Evolutionary conservation across 2,113 vertebrate species (phyloP).

Genomic region (Leptosomus discolor): DNA sequence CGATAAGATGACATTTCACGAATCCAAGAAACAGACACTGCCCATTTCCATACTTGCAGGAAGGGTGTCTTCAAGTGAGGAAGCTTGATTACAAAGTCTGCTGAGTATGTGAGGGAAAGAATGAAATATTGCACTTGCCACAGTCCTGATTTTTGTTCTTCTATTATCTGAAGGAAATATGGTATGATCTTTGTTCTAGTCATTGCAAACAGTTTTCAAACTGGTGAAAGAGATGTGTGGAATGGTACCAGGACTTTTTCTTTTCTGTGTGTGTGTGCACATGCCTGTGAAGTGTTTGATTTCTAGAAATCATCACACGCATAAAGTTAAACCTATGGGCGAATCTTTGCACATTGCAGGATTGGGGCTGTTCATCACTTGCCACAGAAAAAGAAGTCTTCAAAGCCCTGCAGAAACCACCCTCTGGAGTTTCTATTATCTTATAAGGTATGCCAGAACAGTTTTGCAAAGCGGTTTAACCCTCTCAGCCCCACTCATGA

Average conservation of each 20-base stretch:
- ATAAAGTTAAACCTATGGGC: neutral
- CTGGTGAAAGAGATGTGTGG: neutral
- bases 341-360: neutral
- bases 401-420: neutral
- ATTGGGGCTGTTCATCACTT: neutral
- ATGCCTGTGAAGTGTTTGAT: neutral
- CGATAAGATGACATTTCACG: neutral
- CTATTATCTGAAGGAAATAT: neutral
- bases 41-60: conserved; percentile 30
- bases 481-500: neutral
- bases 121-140: neutral
- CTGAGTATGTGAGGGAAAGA: neutral
- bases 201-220: neutral
- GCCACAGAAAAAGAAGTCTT: neutral
- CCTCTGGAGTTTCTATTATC: neutral
- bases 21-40: neutral
- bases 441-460: neutral
- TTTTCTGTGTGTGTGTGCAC: neutral
- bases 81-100: conserved; percentile 25
- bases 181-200: neutral
- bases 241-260: neutral
- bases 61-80: conserved; percentile 21
- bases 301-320: neutral
- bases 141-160: neutral
- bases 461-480: neutral